Conservation (phyloP, 2,888 invertebrate species). For the Synergus umbraculus region DNA sequence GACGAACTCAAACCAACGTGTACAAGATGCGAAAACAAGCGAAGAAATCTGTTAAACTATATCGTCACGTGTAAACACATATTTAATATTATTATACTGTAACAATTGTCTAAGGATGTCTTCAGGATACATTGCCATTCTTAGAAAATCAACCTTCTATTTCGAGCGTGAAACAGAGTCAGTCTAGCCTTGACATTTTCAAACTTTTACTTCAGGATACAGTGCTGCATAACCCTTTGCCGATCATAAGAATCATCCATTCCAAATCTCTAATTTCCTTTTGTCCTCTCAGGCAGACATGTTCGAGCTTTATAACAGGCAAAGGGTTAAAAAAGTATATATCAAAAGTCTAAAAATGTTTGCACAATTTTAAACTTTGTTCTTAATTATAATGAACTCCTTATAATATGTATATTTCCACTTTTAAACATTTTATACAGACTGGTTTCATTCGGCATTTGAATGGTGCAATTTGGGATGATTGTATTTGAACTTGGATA, state of each 20-base stretch:
- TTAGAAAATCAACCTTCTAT: background rate
- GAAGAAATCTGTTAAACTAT: conserved; percentile 60
- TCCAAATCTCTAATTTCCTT: background rate
- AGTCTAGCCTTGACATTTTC: background rate
- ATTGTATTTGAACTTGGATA: background rate
- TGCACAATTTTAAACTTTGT: background rate
- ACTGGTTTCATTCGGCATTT: background rate
- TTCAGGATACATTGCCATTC: conserved; percentile 70
- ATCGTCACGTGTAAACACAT: conserved; percentile 68
- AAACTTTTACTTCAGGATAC: background rate
- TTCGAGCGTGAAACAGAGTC: background rate
- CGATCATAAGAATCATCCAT: background rate
- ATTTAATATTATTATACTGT: conserved; percentile 60
- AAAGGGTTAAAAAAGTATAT: background rate
- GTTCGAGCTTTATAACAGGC: background rate
- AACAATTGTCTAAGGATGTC: conserved; percentile 67
- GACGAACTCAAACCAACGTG: conserved; percentile 61
- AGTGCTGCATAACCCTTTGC: background rate
- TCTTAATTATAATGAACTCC: background rate
- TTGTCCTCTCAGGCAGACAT: background rate
- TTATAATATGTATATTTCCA: background rate
- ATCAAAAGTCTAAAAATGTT: background rate
- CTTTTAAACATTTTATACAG: conserved; percentile 1
- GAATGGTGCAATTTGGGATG: background rate
- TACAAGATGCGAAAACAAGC: conserved; percentile 50